Conservation (phyloP, 2,797 vertebrate genomes). For the Kryptopterus vitreolus region DNA sequence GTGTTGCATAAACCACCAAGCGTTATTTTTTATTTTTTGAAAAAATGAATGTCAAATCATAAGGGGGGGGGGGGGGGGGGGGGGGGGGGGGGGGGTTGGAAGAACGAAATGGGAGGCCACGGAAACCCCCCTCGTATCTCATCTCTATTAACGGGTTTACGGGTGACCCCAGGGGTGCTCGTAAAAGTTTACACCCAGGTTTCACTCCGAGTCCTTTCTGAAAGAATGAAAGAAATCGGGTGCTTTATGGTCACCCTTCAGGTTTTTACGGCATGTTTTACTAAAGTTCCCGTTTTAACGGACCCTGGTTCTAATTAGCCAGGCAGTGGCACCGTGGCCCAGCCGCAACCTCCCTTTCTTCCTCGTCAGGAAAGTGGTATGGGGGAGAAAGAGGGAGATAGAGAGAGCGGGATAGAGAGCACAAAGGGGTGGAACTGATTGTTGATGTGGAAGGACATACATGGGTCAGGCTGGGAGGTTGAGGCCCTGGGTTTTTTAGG, state of each 20-base stretch:
- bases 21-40: slow-evolving; percentile 73
- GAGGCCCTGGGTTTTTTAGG: slow-evolving; percentile 54
- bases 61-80: slow-evolving; percentile 23
- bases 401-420: slow-evolving; percentile 57
- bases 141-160: slow-evolving; percentile 87
- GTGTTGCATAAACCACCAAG: slow-evolving; percentile 67
- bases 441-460: slow-evolving; percentile 73
- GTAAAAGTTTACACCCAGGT: slow-evolving; percentile 82
- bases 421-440: slow-evolving; percentile 66
- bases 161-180: slow-evolving; percentile 82
- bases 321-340: slow-evolving; percentile 66
- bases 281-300: slow-evolving; percentile 83
- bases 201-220: slow-evolving; percentile 78
- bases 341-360: slow-evolving; percentile 59
- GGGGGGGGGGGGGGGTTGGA: slow-evolving; percentile 42
- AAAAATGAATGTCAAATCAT: slow-evolving; percentile 56
- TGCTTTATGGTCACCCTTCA: slow-evolving; percentile 84
- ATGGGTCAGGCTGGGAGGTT: slow-evolving; percentile 66
- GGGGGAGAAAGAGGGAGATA: slow-evolving; percentile 54
- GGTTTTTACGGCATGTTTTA: slow-evolving; percentile 86
- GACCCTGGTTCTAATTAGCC: slow-evolving; percentile 86
- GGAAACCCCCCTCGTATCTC: slow-evolving; percentile 78
- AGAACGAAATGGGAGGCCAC: slow-evolving; percentile 82
- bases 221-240: slow-evolving; percentile 84
- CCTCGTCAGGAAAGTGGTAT: slow-evolving; percentile 33